Conservation (phyloP, 2,797 vertebrate genomes). For the Chanos chanos region DNA sequence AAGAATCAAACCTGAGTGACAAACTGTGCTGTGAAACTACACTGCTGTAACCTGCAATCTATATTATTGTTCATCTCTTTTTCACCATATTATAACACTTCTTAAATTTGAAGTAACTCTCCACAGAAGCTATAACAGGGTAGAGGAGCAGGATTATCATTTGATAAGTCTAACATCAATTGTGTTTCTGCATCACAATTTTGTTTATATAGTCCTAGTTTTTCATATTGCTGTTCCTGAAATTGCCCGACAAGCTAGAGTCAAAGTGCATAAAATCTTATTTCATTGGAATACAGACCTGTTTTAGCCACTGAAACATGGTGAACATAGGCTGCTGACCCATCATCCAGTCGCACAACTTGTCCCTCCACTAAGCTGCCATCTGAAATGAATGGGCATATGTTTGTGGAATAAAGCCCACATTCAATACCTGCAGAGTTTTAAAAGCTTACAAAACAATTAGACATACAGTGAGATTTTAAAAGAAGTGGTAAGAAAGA, state of each 20-base stretch:
- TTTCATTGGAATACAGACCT: conserved; percentile 70
- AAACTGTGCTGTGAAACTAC: too few relatives aligned
- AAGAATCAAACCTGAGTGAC: too few relatives aligned
- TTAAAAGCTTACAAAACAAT: neutral
- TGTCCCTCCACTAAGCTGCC: conserved; percentile 93
- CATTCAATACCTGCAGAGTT: neutral
- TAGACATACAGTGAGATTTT: neutral
- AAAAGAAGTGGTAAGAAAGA: neutral
- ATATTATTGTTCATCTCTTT: too few relatives aligned
- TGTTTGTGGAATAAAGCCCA: neutral
- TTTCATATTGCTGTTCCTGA: too few relatives aligned
- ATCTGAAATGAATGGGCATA: conserved; percentile 65
- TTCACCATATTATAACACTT: too few relatives aligned
- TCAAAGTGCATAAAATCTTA: too few relatives aligned
- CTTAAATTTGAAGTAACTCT: too few relatives aligned
- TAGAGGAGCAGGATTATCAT: neutral
- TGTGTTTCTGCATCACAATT: too few relatives aligned
- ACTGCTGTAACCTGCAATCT: too few relatives aligned
- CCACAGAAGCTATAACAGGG: too few relatives aligned
- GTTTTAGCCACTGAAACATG: conserved; percentile 89
- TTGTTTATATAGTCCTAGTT: too few relatives aligned
- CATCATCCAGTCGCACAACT: conserved; percentile 95
- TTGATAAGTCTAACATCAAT: neutral
- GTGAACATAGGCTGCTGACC: conserved; percentile 93
- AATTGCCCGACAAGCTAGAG: too few relatives aligned